Conservation (phyloP, 2,888 invertebrate genomes). For the Meta bourneti region DNA sequence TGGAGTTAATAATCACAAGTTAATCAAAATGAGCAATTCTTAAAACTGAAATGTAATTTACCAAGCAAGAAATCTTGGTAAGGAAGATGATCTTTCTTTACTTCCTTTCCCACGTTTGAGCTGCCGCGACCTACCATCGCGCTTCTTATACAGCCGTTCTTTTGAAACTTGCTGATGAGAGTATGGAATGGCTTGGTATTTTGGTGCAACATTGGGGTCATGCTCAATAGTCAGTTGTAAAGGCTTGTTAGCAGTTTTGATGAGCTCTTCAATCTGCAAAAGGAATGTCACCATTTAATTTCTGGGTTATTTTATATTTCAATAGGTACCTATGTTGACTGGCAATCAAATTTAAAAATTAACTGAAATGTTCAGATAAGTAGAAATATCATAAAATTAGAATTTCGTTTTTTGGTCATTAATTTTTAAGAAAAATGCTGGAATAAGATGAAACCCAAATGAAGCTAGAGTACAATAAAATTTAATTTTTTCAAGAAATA, state of each 20-base stretch:
- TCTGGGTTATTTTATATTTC: not conserved
- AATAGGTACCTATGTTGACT: not conserved
- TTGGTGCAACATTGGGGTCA: conserved; percentile 88
- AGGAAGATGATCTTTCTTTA: conserved; percentile 89
- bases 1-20: too few species aligned
- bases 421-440: too few species aligned
- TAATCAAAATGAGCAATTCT: too few species aligned
- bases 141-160: conserved; percentile 78
- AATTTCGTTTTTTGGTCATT: too few species aligned
- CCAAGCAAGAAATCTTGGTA: conserved; percentile 88
- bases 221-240: conserved; percentile 92
- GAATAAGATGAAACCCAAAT: too few species aligned
- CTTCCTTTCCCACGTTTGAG: conserved; percentile 79
- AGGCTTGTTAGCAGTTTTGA: conserved; percentile 79
- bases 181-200: conserved; percentile 81
- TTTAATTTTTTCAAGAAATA: not conserved
- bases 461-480: too few species aligned
- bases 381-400: too few species aligned
- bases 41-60: not conserved
- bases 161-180: conserved; percentile 72
- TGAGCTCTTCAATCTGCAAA: conserved; percentile 79
- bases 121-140: conserved; percentile 83
- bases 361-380: too few species aligned
- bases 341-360: too few species aligned
- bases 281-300: not conserved